Evolutionary conservation across 2,888 invertebrate species (phyloP).

Genomic region (Tenthredo scrophulariae): DNA sequence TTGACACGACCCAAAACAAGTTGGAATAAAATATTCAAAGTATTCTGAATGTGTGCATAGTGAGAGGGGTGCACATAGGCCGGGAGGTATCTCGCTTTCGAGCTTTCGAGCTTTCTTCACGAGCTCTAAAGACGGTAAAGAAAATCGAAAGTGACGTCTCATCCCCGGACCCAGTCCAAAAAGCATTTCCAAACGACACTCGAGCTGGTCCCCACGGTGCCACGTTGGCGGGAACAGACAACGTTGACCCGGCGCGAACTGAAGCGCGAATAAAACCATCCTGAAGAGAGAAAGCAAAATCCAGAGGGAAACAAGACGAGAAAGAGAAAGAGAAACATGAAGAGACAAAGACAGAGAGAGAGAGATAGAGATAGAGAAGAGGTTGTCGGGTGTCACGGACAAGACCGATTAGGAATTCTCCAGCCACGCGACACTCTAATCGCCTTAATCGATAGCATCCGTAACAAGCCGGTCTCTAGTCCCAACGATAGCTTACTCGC

Average conservation of each 20-base stretch:
- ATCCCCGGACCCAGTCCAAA: constrained; percentile 50
- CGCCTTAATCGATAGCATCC: constrained; percentile 48
- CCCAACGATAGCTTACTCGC: constrained; percentile 37
- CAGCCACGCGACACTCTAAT: constrained; percentile 47
- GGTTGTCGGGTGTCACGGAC: constrained; percentile 42
- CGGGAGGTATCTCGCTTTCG: neutral
- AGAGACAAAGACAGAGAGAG: neutral
- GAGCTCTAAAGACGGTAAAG: constrained; percentile 53
- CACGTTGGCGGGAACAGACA: constrained; percentile 28
- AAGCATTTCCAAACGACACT: constrained; percentile 43
- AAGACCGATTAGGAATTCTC: constrained; percentile 52
- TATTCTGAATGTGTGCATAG: neutral
- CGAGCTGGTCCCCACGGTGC: constrained; percentile 12
- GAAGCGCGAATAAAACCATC: constrained; percentile 39
- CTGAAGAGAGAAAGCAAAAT: neutral
- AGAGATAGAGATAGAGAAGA: constrained; percentile 12
- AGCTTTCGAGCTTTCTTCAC: constrained; percentile 2
- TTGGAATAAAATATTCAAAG: constrained; percentile 20
- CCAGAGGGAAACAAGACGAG: constrained; percentile 16
- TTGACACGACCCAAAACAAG: constrained; percentile 11
- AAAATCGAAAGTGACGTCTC: constrained; percentile 52
- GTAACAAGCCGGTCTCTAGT: constrained; percentile 47
- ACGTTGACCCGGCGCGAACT: constrained; percentile 44
- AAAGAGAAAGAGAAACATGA: constrained; percentile 56
- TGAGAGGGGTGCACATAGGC: neutral